phyloP scores from a whole-genome alignment of 2,113 vertebrate genomes.

The Erythrolamprus reginae region DNA sequence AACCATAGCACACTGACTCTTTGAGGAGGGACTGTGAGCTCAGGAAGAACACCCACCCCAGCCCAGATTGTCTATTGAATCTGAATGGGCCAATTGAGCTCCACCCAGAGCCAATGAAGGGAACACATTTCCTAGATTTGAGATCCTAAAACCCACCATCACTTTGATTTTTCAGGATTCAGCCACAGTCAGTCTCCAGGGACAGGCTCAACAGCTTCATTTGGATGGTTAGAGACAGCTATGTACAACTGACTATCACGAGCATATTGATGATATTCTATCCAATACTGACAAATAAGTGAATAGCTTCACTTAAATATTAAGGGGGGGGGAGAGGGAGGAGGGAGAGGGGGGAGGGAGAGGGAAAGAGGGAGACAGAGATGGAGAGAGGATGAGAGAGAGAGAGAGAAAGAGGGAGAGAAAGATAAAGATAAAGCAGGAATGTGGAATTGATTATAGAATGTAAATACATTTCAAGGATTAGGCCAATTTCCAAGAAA shows the following conservation, averaged over 20 bases:
- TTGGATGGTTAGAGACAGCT: not conserved
- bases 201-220: not conserved
- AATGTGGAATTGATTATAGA: not conserved
- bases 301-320: not conserved
- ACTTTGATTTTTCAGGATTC: not conserved
- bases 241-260: not conserved
- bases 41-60: not conserved
- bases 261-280: not conserved
- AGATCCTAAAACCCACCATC: not conserved
- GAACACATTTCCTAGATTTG: not conserved
- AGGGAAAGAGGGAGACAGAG: too few species aligned
- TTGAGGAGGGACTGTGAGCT: not conserved
- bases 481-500: not conserved
- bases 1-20: not conserved
- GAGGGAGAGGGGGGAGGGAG: too few species aligned
- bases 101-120: not conserved
- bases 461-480: not conserved
- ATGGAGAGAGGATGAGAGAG: too few species aligned
- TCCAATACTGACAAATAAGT: not conserved
- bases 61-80: not conserved
- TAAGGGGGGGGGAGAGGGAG: not conserved
- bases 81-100: not conserved
- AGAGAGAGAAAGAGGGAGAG: too few species aligned
- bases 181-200: not conserved
- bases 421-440: too few species aligned